Evolutionary conservation across 2,113 vertebrate species (phyloP), one percentile per base, ranked within the genome.

Genomic region (Cinclus mexicanus): DNA sequence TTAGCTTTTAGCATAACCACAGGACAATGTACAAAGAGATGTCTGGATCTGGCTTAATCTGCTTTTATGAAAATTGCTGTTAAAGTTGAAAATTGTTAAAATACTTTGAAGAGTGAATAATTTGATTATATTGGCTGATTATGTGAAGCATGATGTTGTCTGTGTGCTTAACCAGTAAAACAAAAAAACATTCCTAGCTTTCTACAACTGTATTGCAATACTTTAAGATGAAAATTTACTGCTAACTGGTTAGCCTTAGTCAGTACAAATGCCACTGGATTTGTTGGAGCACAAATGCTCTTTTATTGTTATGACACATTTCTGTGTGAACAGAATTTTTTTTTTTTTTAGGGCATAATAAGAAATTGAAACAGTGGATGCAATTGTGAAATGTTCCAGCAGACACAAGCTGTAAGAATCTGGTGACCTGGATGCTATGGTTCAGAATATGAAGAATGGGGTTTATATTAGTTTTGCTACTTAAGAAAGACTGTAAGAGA

Each of bases 261-360:
- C 46, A 56, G 46, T 95, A 53, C 37, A 85, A 90, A 79, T 88
- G 37, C 53, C 9, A 2, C 35, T 83, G 85, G 31, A 35, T 85
- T 83, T 94, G 70, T 31, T 68, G 49, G 44, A 74, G 53, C 53
- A 72, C 61, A 78, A 71, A 61, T 95, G 71, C 57, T 90, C 25
- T 92, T 93, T 74, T 76, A 80, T 85, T 77, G 46, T 88, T 94
- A 52, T 37, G 31, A 68, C 75, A 95, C 33, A 13, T 84, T 93
- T 71, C 52, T 91, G 65, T 49, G 18, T 35, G 61, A 85, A 85
- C 75, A 93, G 49, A 55, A 49, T 31, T 52, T 4, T 70, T 91
- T 84, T 84, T 94, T 95, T 65, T 91, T 93, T 87, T 87, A 61
- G 69, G 31, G 41, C 6, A 5, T 72, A 83, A n/a, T 53, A 72